Conservation (phyloP, 2,888 invertebrate genomes). For the Desoria tigrina region DNA sequence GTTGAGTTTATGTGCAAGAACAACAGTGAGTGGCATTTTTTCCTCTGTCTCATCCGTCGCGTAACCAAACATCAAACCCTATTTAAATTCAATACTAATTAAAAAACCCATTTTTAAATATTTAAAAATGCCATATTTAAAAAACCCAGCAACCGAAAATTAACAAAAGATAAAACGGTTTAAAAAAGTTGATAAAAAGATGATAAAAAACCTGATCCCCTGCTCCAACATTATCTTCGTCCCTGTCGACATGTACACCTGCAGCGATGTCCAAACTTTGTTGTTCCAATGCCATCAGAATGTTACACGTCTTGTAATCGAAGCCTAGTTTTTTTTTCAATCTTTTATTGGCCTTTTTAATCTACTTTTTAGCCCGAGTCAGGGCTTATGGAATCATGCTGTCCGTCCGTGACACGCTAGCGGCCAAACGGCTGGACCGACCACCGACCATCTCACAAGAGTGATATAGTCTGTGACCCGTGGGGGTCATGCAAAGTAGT, state of each 20-base stretch:
- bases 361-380: background rate
- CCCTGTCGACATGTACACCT: slow-evolving; percentile 93
- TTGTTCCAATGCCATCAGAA: slow-evolving; percentile 94
- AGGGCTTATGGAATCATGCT: no score
- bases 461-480: no score
- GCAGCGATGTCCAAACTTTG: slow-evolving; percentile 96
- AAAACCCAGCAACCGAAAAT: no score
- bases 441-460: no score
- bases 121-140: no score
- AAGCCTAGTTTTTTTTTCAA: slow-evolving; percentile 70
- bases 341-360: background rate
- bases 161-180: no score
- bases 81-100: slow-evolving; percentile 4
- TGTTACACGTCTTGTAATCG: slow-evolving; percentile 99
- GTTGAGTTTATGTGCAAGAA: slow-evolving; percentile 86
- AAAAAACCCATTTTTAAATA: background rate
- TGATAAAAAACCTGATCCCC: slow-evolving; percentile 99
- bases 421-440: no score
- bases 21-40: slow-evolving; percentile 94
- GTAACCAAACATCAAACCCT: slow-evolving; percentile 98
- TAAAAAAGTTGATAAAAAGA: no score
- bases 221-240: slow-evolving; percentile 93
- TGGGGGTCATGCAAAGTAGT: no score
- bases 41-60: slow-evolving; percentile 98
- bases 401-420: no score